Base-by-base conservation (phyloP, 2,888 invertebrate genomes). In the Cybosia mesomella region DNA sequence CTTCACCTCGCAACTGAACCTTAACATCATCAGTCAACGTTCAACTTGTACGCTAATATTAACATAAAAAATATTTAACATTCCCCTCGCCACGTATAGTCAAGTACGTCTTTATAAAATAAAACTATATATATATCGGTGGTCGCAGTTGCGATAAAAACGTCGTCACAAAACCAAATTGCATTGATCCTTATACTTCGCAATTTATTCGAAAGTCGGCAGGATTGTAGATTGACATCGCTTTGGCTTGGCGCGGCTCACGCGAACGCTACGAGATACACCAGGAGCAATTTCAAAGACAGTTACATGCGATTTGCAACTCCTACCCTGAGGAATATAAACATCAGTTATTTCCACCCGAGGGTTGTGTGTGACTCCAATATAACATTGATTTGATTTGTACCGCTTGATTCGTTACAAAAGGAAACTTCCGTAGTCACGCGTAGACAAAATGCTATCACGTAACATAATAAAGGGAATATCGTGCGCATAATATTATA, bases 161-260 rank as follows among this genome's bases (percentile, higher is more conserved):
- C 11, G 34, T 36, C 13, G 28, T 36, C 22, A 13, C 11, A 15
- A 39, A 64, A n/a, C 15, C 55, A 86, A 89, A 90, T 88, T 88
- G 89, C 87, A 86, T 82, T 83, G 85, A 89, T 90, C 87, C 89
- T 89, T 89, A 89, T 86, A 90, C 89, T 89, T 89, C 79, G 90
- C 91, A 91, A 92, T 93, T 91, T 92, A 93, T 92, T 91, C 86
- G 85, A 88, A 90, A 88, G 88, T 89, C 89, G 84, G 86, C 87
- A 86, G 85, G 87, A 87, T 87, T 86, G 89, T 89, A 92, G 91
- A 92, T 93, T 93, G 92, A 91, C 93, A 93, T 93, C 91, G 86
- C 83, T 84, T 82, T 86, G 87, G 89, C 91, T 91, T 88, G 90
- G 89, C 84, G 86, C 86, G 84, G 81, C 89, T 88, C 91, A 92